These are phyloP conservation scores for Alaudala cheleensis DNA, from an alignment of 2,113 vertebrate genomes.

Conservation along the genomic window DNA sequence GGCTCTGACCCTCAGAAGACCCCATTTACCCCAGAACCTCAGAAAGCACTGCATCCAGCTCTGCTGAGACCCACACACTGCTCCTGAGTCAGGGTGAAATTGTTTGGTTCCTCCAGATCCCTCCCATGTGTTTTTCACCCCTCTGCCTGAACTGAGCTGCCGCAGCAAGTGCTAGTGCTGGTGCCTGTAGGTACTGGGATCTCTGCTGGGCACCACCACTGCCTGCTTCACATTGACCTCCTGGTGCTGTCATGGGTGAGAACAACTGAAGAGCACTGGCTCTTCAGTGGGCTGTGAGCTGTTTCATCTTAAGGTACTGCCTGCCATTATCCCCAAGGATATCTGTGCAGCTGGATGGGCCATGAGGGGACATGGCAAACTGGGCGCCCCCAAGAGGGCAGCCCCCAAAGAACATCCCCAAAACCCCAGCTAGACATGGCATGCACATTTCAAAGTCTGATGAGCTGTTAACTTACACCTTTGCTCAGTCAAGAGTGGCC, in stretches of 20 bases:
- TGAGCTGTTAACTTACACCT: not conserved
- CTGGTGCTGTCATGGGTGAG: not conserved
- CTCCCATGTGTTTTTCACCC: not conserved
- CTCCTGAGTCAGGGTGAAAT: not conserved
- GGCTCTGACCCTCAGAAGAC: not conserved
- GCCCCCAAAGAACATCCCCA: too few species aligned
- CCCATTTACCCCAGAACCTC: not conserved
- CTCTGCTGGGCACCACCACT: not conserved
- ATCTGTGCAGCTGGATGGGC: not conserved
- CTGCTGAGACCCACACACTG: accelerated
- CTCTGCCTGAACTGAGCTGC: not conserved
- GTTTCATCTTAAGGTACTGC: not conserved
- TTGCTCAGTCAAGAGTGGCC: not conserved
- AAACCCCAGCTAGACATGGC: not conserved
- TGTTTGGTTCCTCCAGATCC: accelerated
- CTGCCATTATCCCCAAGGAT: not conserved
- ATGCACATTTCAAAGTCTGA: not conserved
- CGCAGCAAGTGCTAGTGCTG: not conserved
- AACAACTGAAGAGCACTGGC: accelerated
- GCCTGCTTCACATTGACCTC: not conserved
- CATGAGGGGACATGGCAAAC: accelerated
- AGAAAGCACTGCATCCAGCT: not conserved
- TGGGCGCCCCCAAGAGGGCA: accelerated
- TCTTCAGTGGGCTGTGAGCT: accelerated
- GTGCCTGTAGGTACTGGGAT: not conserved